phyloP scores from a whole-genome alignment of 1,140 invertebrate genomes.

The Drosophila bifasciata region DNA sequence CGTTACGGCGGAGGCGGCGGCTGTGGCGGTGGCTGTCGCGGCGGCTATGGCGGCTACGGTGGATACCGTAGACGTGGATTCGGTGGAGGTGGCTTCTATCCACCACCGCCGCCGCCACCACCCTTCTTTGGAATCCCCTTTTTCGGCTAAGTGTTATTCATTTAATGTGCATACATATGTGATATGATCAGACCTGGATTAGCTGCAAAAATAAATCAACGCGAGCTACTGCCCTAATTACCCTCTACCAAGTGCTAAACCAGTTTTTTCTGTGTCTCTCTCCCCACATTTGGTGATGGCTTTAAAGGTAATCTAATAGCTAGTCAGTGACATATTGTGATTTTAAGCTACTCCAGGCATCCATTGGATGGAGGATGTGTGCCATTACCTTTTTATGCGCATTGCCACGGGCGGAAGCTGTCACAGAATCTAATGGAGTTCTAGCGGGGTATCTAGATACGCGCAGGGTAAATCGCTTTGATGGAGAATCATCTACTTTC shows the following conservation, averaged over 20 bases:
- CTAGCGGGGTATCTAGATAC: too few species aligned
- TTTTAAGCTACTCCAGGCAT: too few species aligned
- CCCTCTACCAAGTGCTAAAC: slow-evolving; percentile 34
- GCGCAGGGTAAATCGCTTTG: too few species aligned
- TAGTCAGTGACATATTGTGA: not conserved
- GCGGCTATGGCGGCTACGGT: slow-evolving; percentile 17
- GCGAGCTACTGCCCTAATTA: slow-evolving; percentile 52
- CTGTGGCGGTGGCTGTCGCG: not conserved
- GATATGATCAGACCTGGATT: slow-evolving; percentile 54
- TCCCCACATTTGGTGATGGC: too few species aligned
- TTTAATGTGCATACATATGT: slow-evolving; percentile 41
- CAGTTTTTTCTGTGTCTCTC: slow-evolving; percentile 15
- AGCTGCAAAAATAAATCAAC: slow-evolving; percentile 48
- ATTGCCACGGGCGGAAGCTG: too few species aligned
- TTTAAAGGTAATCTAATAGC: not conserved
- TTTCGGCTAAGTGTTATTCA: slow-evolving; percentile 53
- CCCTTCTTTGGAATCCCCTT: slow-evolving; percentile 48
- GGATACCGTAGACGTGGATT: slow-evolving; percentile 10
- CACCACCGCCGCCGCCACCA: slow-evolving; percentile 27
- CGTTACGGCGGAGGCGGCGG: slow-evolving; percentile 12
- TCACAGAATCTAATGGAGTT: too few species aligned
- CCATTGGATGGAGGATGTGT: too few species aligned
- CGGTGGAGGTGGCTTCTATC: slow-evolving; percentile 29
- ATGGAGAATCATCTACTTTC: too few species aligned
- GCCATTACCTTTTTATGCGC: too few species aligned